These are phyloP conservation scores for Atherinomorus stipes DNA, from an alignment of 2,113 vertebrate genomes.

Conservation along the genomic window DNA sequence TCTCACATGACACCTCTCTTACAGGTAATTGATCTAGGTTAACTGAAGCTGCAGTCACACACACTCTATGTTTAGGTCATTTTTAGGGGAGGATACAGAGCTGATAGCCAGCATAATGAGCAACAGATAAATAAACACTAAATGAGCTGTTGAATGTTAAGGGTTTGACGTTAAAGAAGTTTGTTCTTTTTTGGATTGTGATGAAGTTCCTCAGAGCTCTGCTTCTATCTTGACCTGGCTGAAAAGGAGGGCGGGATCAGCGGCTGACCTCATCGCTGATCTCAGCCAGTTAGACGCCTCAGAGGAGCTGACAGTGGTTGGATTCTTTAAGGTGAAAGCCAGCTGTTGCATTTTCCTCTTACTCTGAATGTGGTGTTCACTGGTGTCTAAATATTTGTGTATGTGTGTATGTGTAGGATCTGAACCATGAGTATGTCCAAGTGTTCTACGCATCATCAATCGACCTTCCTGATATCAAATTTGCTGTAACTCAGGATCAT, in stretches of 20 bases:
- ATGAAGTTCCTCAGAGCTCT: slow-evolving; percentile 86
- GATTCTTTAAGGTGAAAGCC: slow-evolving; percentile 90
- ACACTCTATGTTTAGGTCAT: not conserved
- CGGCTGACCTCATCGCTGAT: slow-evolving; percentile 82
- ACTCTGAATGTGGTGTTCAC: not conserved
- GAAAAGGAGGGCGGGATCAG: slow-evolving; percentile 87
- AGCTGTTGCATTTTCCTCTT: not conserved
- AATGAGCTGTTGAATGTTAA: not conserved
- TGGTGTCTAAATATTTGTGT: slow-evolving; percentile 13
- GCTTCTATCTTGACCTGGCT: slow-evolving; percentile 90
- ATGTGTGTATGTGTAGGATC: slow-evolving; percentile 80
- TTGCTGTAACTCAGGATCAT: slow-evolving; percentile 80
- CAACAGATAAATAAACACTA: no score
- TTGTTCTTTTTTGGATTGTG: slow-evolving; percentile 24
- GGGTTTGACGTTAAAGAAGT: not conserved
- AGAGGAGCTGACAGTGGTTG: slow-evolving; percentile 86
- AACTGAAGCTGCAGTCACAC: not conserved
- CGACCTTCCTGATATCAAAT: slow-evolving; percentile 88
- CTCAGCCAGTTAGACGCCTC: slow-evolving; percentile 77
- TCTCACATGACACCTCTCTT: no score
- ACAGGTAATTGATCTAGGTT: no score
- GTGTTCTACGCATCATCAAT: slow-evolving; percentile 83
- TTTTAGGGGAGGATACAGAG: not conserved
- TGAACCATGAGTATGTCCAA: slow-evolving; percentile 75
- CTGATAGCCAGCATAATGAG: no score